These are phyloP conservation scores for Todiramphus chloris DNA, from an alignment of 2,113 vertebrate species.

Conservation along the genomic window DNA sequence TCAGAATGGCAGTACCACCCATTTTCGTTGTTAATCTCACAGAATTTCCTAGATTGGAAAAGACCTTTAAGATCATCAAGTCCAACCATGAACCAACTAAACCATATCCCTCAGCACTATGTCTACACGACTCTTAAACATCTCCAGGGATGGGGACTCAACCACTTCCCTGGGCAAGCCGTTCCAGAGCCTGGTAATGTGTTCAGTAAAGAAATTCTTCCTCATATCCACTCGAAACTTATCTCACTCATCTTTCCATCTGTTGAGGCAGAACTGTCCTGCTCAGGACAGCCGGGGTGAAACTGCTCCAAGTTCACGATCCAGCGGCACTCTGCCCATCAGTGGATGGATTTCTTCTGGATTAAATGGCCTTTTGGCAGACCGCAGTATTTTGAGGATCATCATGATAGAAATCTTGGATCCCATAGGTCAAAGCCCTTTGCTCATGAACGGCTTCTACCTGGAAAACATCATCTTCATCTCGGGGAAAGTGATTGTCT, in stretches of 20 bases:
- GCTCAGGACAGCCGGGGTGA: not conserved
- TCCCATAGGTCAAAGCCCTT: not conserved
- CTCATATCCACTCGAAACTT: no score
- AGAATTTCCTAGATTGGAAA: no score
- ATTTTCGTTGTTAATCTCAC: not conserved
- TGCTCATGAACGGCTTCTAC: not conserved
- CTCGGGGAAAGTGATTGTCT: not conserved
- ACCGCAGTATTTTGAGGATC: not conserved
- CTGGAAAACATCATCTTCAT: not conserved
- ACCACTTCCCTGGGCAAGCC: no score
- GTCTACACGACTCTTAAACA: no score
- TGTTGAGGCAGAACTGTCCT: fast-evolving
- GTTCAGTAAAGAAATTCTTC: no score
- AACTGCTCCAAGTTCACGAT: fast-evolving
- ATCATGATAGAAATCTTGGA: not conserved
- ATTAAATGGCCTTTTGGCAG: not conserved
- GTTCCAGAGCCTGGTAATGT: no score
- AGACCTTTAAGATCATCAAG: no score
- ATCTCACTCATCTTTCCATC: not conserved
- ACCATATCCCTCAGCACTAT: no score
- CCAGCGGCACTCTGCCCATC: not conserved
- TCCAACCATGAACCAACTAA: no score
- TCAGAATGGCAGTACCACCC: not conserved
- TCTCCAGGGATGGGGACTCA: no score
- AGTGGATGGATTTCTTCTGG: not conserved